Percentiles rank a stretch among this genome's conserved stretches.
Conservation (phyloP, 1,140 invertebrate genomes). For the Diorhabda elongata region DNA sequence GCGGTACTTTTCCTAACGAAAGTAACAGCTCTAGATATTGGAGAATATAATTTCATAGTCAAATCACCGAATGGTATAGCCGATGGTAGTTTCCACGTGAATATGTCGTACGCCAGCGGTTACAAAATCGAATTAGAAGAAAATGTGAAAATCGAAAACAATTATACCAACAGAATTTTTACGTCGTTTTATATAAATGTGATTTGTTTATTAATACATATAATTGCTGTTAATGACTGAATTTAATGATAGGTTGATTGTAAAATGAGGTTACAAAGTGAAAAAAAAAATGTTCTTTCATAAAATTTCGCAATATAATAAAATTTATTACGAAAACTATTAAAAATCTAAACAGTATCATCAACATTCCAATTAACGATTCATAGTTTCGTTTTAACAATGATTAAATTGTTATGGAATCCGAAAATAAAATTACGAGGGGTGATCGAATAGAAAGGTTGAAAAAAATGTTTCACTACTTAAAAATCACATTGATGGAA, state of each 20-base stretch:
- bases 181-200: conserved; percentile 42
- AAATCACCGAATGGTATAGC: conserved; percentile 51
- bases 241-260: conserved; percentile 15
- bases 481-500: no score
- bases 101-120: conserved; percentile 52
- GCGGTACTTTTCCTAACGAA: conserved; percentile 50
- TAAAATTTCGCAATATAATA: neutral
- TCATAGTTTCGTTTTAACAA: neutral
- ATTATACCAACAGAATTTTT: conserved; percentile 12
- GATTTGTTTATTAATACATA: conserved; percentile 39
- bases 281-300: neutral
- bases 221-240: conserved; percentile 34
- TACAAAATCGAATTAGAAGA: conserved; percentile 38
- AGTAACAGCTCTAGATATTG: conserved; percentile 49
- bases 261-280: neutral
- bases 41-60: conserved; percentile 54
- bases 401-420: neutral
- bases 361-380: neutral
- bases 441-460: neutral
- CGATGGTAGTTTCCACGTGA: conserved; percentile 53
- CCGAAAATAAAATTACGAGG: neutral
- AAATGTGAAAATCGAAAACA: conserved; percentile 11
- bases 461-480: no score
- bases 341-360: neutral
- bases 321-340: neutral